Evolutionary conservation across 2,888 invertebrate genomes (phyloP).

Genomic region (Fabriciana adippe): DNA sequence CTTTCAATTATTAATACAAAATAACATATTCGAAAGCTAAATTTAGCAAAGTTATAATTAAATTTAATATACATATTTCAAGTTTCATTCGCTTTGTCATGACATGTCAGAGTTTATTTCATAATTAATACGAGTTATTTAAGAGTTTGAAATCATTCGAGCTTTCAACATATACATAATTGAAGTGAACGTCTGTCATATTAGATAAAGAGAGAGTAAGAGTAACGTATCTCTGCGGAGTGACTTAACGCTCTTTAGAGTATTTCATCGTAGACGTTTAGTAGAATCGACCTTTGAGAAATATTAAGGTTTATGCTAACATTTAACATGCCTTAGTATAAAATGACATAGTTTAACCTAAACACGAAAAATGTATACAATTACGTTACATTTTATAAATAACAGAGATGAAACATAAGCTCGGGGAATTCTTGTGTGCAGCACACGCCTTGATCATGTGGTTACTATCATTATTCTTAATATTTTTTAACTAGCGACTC

Average conservation of each 20-base stretch:
- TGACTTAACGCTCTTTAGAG: background rate
- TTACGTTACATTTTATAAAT: background rate
- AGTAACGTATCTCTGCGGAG: background rate
- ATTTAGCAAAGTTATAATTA: conserved; percentile 4
- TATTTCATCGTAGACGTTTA: background rate
- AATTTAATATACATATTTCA: background rate
- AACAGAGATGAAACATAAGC: background rate
- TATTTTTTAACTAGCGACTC: background rate
- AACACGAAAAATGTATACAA: conserved; percentile 1
- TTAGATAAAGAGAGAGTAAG: background rate
- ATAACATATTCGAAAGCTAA: background rate
- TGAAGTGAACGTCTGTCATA: conserved; percentile 3
- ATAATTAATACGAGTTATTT: conserved; percentile 5
- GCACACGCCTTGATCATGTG: conserved; percentile 6
- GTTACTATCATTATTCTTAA: background rate
- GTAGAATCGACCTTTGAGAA: background rate
- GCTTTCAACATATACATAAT: background rate
- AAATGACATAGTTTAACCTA: conserved; percentile 4
- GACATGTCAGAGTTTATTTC: conserved; percentile 4
- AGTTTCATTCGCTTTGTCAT: conserved; percentile 1
- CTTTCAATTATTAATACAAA: background rate
- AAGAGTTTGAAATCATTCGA: background rate
- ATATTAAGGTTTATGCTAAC: background rate
- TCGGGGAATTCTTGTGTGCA: background rate
- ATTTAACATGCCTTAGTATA: conserved; percentile 3